These are phyloP conservation scores for Mormyrus iriodes DNA, from an alignment of 2,113 vertebrate species.

Conservation along the genomic window DNA sequence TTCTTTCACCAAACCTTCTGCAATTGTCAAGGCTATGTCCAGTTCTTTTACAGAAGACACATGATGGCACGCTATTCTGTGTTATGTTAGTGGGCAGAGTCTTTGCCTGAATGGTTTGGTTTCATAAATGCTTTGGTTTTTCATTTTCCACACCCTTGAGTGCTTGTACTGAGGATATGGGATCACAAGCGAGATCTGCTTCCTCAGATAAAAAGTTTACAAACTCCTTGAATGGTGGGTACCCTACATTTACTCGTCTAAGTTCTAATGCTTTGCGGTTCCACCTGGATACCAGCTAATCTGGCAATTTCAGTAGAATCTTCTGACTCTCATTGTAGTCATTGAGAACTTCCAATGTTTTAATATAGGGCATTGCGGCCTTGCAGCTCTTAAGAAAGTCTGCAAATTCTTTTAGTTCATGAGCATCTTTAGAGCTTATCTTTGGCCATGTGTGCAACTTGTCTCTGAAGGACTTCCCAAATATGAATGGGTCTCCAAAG, in stretches of 20 bases:
- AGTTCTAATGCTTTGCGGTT: conserved; percentile 23
- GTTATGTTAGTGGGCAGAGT: no score
- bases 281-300: conserved; percentile 29
- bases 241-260: background rate
- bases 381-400: conserved; percentile 28
- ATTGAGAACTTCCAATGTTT: conserved; percentile 26
- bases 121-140: no score
- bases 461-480: conserved; percentile 29
- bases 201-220: no score
- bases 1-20: no score
- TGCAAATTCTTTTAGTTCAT: conserved; percentile 22
- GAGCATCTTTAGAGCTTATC: conserved; percentile 22
- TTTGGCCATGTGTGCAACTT: conserved; percentile 27
- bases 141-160: background rate
- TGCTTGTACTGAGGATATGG: no score
- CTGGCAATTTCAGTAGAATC: conserved; percentile 25
- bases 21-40: no score
- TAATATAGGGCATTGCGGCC: conserved; percentile 16
- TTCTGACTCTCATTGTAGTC: conserved; percentile 25
- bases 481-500: conserved; percentile 30
- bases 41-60: no score
- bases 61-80: no score
- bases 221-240: conserved; percentile 9
- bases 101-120: no score
- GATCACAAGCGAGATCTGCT: no score